phyloP scores from a whole-genome alignment of 2,113 vertebrate genomes.

The Gallinago paraguaiae region DNA sequence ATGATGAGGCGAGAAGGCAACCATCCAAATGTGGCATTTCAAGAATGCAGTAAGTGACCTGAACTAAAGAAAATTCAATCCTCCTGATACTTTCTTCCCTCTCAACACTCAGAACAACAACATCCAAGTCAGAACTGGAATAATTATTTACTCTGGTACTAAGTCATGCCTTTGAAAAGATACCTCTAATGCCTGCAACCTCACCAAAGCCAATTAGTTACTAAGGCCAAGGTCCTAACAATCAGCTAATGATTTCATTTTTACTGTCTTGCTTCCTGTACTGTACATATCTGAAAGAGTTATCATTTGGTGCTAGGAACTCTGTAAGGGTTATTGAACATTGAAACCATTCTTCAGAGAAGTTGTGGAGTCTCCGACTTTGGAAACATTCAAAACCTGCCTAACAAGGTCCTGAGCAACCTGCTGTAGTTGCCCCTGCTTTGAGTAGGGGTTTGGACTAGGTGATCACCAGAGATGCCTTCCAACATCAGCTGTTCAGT shows the following conservation, averaged over 20 bases:
- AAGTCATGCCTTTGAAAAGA: not conserved
- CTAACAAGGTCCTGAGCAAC: not conserved
- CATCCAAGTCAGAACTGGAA: not conserved
- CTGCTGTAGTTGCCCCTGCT: not conserved
- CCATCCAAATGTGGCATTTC: not conserved
- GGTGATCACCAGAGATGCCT: not conserved
- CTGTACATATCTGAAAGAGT: not conserved
- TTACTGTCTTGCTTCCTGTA: not conserved
- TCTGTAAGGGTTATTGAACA: not conserved
- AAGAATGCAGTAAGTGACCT: not conserved
- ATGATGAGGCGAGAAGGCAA: not conserved
- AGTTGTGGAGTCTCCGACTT: not conserved
- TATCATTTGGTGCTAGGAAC: not conserved
- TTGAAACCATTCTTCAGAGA: not conserved
- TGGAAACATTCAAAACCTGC: not conserved
- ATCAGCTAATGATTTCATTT: not conserved
- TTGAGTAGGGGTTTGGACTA: not conserved
- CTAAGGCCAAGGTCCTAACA: not conserved
- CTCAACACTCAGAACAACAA: not conserved
- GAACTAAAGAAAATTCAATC: not conserved
- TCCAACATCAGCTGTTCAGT: not conserved
- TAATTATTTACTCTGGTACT: not conserved
- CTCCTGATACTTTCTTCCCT: not conserved
- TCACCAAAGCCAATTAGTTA: not conserved
- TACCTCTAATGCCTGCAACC: not conserved